Evolutionary conservation across 2,888 invertebrate species (phyloP).

Genomic region (Horisme vitalbata): DNA sequence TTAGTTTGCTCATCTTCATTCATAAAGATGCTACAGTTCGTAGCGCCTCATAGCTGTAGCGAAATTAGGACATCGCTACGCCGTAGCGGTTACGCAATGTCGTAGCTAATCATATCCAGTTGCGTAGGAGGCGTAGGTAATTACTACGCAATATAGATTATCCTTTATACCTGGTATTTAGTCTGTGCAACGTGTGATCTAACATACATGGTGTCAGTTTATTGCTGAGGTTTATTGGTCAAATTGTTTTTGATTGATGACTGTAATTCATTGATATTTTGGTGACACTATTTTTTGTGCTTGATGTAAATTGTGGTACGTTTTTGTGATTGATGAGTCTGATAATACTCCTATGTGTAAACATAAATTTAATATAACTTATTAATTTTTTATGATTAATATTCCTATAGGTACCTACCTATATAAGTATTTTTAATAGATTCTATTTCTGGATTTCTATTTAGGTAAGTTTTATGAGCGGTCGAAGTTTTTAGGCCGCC

Average conservation of each 20-base stretch:
- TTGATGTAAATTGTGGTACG: too few species aligned
- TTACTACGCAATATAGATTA: slow-evolving; percentile 25
- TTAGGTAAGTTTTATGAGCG: too few species aligned
- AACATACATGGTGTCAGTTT: slow-evolving; percentile 11
- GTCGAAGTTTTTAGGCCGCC: too few species aligned
- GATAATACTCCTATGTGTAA: too few species aligned
- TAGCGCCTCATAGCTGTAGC: slow-evolving; percentile 24
- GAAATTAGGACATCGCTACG: slow-evolving; percentile 19
- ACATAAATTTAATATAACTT: too few species aligned
- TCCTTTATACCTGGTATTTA: slow-evolving; percentile 10
- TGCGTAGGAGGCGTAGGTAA: slow-evolving; percentile 32
- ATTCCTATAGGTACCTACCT: too few species aligned
- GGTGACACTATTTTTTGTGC: slow-evolving; percentile 5
- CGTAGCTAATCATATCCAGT: slow-evolving; percentile 26
- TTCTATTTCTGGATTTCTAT: too few species aligned
- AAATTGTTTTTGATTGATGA: slow-evolving; percentile 10
- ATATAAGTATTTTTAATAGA: too few species aligned
- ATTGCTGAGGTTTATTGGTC: too few species aligned
- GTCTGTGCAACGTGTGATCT: slow-evolving; percentile 12
- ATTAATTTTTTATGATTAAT: too few species aligned
- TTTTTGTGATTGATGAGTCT: too few species aligned
- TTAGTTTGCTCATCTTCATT: slow-evolving; percentile 22
- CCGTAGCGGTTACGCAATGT: slow-evolving; percentile 26
- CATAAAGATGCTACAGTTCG: slow-evolving; percentile 1
- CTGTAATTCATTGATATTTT: slow-evolving; percentile 1